Conservation (phyloP, 2,113 vertebrate genomes). For the Apistogramma diplotaenia region DNA sequence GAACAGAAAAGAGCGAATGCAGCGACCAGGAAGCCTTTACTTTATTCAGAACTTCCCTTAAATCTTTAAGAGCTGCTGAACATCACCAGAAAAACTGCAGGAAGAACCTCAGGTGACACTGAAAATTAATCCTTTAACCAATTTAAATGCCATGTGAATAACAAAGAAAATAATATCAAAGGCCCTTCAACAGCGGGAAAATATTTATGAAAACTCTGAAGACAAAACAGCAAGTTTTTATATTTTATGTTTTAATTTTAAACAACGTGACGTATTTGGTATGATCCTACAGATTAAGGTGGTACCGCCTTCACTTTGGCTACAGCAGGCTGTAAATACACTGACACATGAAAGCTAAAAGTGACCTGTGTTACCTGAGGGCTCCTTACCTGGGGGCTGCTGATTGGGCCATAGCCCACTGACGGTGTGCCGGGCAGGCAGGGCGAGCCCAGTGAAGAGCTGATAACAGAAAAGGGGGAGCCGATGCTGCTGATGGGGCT, state of each 20-base stretch:
- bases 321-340: not conserved
- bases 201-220: not conserved
- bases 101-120: not conserved
- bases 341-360: not conserved
- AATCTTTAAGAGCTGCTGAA: not conserved
- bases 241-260: not conserved
- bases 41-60: not conserved
- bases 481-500: conserved; percentile 84
- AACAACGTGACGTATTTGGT: not conserved
- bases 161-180: not conserved
- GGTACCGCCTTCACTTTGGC: not conserved
- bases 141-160: not conserved
- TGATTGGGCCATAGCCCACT: conserved; percentile 88
- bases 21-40: rapidly evolving
- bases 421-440: conserved; percentile 87
- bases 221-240: not conserved
- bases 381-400: conserved; percentile 85
- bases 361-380: not conserved
- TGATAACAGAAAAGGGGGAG: conserved; percentile 90
- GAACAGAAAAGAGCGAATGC: not conserved
- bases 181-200: not conserved
- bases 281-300: not conserved
- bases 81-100: not conserved
- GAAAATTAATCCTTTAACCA: not conserved
- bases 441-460: conserved; percentile 89